A percentile compares a stretch with the other conserved stretches of the same genome.
Evolutionary conservation across 1,140 invertebrate species (phyloP).

Genomic region (Drosophila watanabei): DNA sequence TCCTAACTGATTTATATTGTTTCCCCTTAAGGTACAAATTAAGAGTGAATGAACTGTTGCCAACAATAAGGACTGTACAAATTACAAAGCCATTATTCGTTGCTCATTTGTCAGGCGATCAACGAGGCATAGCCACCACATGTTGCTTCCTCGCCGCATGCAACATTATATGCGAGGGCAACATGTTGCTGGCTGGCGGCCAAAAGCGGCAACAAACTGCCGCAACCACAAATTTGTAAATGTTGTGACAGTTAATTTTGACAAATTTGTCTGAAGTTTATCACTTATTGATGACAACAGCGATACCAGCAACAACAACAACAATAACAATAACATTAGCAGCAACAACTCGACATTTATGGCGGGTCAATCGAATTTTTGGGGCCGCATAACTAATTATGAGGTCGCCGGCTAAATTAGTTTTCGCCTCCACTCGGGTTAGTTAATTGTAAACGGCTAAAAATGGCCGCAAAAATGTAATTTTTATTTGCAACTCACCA

Average conservation of each 20-base stretch:
- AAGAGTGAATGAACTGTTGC: constrained; percentile 18
- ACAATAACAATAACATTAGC: background rate
- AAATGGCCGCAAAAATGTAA: constrained; percentile 40
- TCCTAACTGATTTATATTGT: background rate
- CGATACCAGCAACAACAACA: constrained; percentile 9
- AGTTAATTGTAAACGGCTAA: constrained; percentile 61
- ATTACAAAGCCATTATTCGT: constrained; percentile 16
- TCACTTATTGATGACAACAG: constrained; percentile 75
- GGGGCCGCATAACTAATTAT: constrained; percentile 73
- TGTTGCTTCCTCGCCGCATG: constrained; percentile 25
- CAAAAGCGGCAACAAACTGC: constrained; percentile 34
- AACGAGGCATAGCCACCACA: constrained; percentile 29
- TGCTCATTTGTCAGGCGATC: constrained; percentile 27
- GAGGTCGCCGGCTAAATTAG: constrained; percentile 67
- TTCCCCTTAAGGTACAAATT: constrained; percentile 1
- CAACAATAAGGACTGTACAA: constrained; percentile 12
- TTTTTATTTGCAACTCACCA: background rate
- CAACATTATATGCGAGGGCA: constrained; percentile 17
- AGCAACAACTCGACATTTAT: constrained; percentile 27
- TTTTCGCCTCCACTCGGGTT: constrained; percentile 25
- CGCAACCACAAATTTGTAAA: constrained; percentile 65
- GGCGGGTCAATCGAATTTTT: constrained; percentile 63
- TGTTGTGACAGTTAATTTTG: constrained; percentile 76
- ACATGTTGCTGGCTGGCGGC: constrained; percentile 36
- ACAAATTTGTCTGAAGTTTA: constrained; percentile 75